phyloP scores from a whole-genome alignment of 2,888 invertebrate species.

The Petrolisthes manimaculis region DNA sequence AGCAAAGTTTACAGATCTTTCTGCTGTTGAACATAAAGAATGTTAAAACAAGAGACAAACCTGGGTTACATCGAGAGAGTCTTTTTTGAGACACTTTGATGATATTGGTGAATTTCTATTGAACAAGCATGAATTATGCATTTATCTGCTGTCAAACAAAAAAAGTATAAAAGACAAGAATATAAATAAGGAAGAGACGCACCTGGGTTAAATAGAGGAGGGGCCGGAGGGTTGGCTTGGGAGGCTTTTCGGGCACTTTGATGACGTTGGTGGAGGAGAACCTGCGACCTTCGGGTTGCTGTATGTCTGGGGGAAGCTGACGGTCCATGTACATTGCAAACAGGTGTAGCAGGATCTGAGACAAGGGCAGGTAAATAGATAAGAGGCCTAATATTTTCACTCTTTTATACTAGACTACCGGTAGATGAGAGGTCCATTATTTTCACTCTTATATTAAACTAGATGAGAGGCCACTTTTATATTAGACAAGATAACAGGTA shows the following conservation, averaged over 20 bases:
- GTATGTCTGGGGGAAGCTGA: conserved; percentile 76
- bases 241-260: conserved; percentile 72
- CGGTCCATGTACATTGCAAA: conserved; percentile 89
- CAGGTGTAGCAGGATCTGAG: conserved; percentile 84
- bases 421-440: too few relatives aligned
- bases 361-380: neutral
- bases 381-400: neutral
- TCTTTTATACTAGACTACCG: too few relatives aligned
- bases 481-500: too few relatives aligned
- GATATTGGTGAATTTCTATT: too few relatives aligned
- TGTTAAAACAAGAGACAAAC: too few relatives aligned
- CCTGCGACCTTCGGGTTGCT: conserved; percentile 77
- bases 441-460: too few relatives aligned
- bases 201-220: conserved; percentile 62
- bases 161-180: neutral
- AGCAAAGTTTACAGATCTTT: too few relatives aligned
- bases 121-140: too few relatives aligned
- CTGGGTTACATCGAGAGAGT: too few relatives aligned
- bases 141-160: too few relatives aligned
- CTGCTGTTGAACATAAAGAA: too few relatives aligned
- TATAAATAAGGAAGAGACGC: neutral
- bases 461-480: too few relatives aligned
- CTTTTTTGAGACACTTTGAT: neutral
- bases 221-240: conserved; percentile 68
- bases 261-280: conserved; percentile 70